Evolutionary conservation across 2,113 vertebrate species (phyloP).

Genomic region (Synchiropus splendidus): DNA sequence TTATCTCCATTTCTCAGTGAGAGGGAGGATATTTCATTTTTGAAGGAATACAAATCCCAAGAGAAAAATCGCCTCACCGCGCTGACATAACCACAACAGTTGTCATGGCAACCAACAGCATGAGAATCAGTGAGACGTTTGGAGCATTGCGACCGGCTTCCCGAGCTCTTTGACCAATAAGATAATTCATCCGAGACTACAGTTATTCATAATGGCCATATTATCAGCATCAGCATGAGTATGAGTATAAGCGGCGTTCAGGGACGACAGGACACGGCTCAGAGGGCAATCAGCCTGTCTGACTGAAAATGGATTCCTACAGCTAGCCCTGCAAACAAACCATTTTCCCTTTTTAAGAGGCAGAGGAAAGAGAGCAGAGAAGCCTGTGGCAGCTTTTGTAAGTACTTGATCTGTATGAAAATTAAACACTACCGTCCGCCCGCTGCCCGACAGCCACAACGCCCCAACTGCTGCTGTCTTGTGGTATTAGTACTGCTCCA

Average conservation of each 20-base stretch:
- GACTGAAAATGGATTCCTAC: constrained; percentile 26
- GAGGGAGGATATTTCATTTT: constrained; percentile 1
- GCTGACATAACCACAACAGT: constrained; percentile 1
- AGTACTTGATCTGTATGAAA: constrained; percentile 32
- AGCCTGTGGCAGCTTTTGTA: constrained; percentile 25
- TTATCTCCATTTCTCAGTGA: background rate
- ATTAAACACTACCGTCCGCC: constrained; percentile 30
- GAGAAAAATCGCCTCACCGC: background rate
- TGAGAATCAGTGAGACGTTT: constrained; percentile 3
- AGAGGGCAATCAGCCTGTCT: constrained; percentile 2
- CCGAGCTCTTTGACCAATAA: constrained; percentile 12
- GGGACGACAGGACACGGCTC: constrained; percentile 17
- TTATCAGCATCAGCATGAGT: constrained; percentile 16
- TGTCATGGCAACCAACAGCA: constrained; percentile 18
- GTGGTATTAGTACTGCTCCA: constrained; percentile 34
- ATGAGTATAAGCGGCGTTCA: constrained; percentile 14
- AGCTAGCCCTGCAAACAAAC: constrained; percentile 29
- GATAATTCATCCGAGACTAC: constrained; percentile 4
- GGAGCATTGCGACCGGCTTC: background rate
- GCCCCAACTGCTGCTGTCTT: constrained; percentile 21
- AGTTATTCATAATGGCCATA: constrained; percentile 10
- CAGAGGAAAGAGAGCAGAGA: constrained; percentile 13
- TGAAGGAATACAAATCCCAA: background rate
- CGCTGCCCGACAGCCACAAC: constrained; percentile 17
- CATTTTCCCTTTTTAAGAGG: constrained; percentile 19